These are phyloP conservation scores for Paguma larvata DNA, from an alignment of 2,797 vertebrate genomes.

Conservation along the genomic window DNA sequence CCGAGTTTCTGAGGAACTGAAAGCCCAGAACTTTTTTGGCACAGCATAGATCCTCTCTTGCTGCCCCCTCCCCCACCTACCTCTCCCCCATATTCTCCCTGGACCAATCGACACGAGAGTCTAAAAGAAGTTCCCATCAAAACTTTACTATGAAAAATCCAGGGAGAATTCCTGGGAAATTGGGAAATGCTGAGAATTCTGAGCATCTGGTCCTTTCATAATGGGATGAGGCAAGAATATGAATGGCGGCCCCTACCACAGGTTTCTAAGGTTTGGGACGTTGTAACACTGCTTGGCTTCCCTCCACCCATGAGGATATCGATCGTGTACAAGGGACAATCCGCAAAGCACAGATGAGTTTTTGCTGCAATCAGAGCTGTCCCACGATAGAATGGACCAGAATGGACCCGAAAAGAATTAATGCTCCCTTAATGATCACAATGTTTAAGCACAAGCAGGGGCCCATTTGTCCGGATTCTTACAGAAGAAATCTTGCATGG, in stretches of 20 bases:
- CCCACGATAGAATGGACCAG: neutral
- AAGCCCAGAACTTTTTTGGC: neutral
- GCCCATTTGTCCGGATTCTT: neutral
- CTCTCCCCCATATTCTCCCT: neutral
- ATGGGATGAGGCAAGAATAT: neutral
- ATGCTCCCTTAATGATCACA: neutral
- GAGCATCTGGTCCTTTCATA: neutral
- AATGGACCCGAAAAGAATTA: neutral
- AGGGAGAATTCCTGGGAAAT: neutral
- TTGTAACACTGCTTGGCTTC: neutral
- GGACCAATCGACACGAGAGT: neutral
- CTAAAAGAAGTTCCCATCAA: neutral
- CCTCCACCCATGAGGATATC: neutral
- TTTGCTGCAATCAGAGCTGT: neutral
- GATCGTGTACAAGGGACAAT: neutral
- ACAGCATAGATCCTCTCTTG: neutral
- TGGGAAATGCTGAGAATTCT: neutral
- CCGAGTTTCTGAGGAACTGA: neutral
- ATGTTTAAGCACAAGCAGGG: neutral
- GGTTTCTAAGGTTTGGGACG: neutral
- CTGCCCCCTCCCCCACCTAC: neutral
- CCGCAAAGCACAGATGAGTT: neutral
- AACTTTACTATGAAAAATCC: neutral
- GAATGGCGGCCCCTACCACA: neutral
- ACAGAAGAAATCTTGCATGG: neutral